phyloP scores from a whole-genome alignment of 2,113 vertebrate genomes.

The Jacana jacana region DNA sequence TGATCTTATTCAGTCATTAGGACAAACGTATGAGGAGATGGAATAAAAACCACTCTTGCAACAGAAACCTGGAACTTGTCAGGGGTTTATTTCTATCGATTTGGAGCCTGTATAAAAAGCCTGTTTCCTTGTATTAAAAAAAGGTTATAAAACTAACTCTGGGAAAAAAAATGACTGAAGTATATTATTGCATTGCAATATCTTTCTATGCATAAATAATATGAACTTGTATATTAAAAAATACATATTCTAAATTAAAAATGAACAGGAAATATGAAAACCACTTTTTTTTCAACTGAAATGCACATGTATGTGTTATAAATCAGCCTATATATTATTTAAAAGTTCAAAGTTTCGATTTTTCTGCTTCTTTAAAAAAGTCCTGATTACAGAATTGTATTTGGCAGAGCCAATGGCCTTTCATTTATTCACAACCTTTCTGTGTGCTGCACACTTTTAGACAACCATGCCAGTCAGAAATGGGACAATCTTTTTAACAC shows the following conservation, averaged over 20 bases:
- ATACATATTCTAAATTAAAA: background rate
- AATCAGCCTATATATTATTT: background rate
- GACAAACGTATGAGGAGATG: background rate
- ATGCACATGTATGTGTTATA: background rate
- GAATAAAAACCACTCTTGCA: background rate
- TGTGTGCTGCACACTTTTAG: background rate
- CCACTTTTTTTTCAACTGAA: background rate
- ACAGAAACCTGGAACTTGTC: background rate
- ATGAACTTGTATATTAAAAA: background rate
- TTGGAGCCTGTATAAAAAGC: background rate
- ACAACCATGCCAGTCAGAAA: background rate
- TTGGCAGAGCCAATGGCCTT: background rate
- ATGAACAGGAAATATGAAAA: background rate
- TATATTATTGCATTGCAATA: background rate
- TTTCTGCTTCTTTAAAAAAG: background rate
- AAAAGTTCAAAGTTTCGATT: background rate
- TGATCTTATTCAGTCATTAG: background rate
- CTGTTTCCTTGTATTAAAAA: background rate
- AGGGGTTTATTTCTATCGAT: background rate
- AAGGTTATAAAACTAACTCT: background rate
- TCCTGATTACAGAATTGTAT: background rate
- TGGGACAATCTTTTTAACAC: background rate
- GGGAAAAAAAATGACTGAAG: background rate
- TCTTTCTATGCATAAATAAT: background rate
- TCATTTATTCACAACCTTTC: background rate